These are phyloP conservation scores for Pangasianodon hypophthalmus DNA, from an alignment of 2,113 vertebrate species.

Conservation along the genomic window DNA sequence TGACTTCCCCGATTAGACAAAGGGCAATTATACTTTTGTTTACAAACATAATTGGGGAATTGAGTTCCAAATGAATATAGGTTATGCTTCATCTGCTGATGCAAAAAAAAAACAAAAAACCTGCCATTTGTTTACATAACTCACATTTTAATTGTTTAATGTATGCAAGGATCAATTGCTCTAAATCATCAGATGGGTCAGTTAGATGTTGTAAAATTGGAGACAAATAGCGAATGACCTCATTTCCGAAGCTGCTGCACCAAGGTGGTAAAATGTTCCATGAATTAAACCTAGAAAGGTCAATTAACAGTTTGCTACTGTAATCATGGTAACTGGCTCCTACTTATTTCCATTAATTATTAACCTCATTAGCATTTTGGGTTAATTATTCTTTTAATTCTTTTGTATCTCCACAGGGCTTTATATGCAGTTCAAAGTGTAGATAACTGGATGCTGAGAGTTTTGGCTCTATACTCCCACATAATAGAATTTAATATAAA, in stretches of 20 bases:
- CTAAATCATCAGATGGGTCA: slow-evolving; percentile 50
- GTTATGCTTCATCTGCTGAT: slow-evolving; percentile 76
- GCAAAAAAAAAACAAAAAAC: slow-evolving; percentile 49
- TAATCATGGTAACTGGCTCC: neutral
- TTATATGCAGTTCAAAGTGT: neutral
- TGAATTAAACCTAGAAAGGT: slow-evolving; percentile 14
- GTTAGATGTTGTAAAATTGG: slow-evolving; percentile 7
- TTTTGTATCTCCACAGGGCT: neutral
- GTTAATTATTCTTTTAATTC: slow-evolving; percentile 4
- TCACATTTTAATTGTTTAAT: slow-evolving; percentile 75
- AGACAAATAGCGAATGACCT: neutral
- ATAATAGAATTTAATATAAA: neutral
- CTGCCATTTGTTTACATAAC: slow-evolving; percentile 66
- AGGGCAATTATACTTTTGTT: slow-evolving; percentile 81
- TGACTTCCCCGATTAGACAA: slow-evolving; percentile 76
- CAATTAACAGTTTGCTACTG: slow-evolving; percentile 12
- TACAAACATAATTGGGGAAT: slow-evolving; percentile 77
- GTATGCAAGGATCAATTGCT: slow-evolving; percentile 67
- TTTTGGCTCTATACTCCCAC: neutral
- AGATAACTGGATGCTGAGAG: neutral
- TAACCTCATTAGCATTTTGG: slow-evolving; percentile 23
- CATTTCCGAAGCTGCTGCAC: neutral
- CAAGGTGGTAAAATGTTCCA: neutral
- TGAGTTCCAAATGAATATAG: slow-evolving; percentile 78
- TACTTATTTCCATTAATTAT: slow-evolving; percentile 29